Percentiles rank a stretch among this genome's conserved stretches.
phyloP scores from a whole-genome alignment of 2,888 invertebrate species.

The Aphodius sticticus region DNA sequence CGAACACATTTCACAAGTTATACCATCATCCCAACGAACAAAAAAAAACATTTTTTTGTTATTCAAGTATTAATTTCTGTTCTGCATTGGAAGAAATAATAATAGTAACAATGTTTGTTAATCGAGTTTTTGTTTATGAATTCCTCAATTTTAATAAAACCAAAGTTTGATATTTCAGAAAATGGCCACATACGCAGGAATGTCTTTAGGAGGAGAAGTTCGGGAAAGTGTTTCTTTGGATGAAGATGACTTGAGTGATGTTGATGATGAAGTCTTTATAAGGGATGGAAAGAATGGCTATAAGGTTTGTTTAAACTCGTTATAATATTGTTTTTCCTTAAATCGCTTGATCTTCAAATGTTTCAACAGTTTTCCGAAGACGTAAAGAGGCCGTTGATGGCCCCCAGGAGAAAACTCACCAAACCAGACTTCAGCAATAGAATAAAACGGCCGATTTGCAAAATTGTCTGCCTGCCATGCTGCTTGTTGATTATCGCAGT shows the following conservation, averaged over 20 bases:
- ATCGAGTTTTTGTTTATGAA: too few relatives aligned
- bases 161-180: too few relatives aligned
- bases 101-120: too few relatives aligned
- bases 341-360: slow-evolving; percentile 28
- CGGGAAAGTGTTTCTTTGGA: slow-evolving; percentile 71
- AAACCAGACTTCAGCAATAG: slow-evolving; percentile 61
- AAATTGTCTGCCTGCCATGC: slow-evolving; percentile 69
- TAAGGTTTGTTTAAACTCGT: slow-evolving; percentile 58
- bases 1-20: too few relatives aligned
- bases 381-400: slow-evolving; percentile 77
- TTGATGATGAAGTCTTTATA: slow-evolving; percentile 81
- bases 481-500: slow-evolving; percentile 71
- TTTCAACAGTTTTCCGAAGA: slow-evolving; percentile 67
- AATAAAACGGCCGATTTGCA: slow-evolving; percentile 64
- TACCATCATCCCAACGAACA: too few relatives aligned
- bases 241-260: slow-evolving; percentile 76
- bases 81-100: too few relatives aligned
- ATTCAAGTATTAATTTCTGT: neutral
- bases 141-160: neutral
- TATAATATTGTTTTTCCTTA: neutral
- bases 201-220: slow-evolving; percentile 67
- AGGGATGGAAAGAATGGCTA: slow-evolving; percentile 73
- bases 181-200: slow-evolving; percentile 68
- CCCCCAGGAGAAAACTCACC: slow-evolving; percentile 70
- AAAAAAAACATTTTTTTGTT: neutral